phyloP scores from a whole-genome alignment of 2,797 vertebrate genomes.

The Cottoperca gobio region DNA sequence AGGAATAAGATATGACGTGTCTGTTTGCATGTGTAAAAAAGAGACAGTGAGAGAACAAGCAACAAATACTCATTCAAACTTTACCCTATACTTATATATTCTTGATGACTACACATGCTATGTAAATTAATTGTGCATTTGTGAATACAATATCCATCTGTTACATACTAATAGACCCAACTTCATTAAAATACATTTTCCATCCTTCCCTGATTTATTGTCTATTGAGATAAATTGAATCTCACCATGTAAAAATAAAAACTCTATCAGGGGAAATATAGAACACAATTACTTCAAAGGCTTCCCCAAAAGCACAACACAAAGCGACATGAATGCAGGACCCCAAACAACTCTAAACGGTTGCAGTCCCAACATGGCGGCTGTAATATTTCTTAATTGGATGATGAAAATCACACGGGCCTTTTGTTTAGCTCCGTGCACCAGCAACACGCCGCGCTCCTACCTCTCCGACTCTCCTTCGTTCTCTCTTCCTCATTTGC shows the following conservation, averaged over 20 bases:
- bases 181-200: slow-evolving; percentile 71
- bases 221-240: slow-evolving; percentile 65
- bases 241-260: slow-evolving; percentile 71
- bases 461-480: slow-evolving; percentile 46
- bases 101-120: slow-evolving; percentile 40
- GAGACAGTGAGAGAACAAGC: slow-evolving; percentile 4
- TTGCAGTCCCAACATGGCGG: slow-evolving; percentile 74
- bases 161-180: slow-evolving; percentile 64
- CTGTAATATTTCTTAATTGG: slow-evolving; percentile 84
- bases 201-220: slow-evolving; percentile 59
- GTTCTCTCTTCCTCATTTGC: slow-evolving; percentile 75
- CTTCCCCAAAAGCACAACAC: slow-evolving; percentile 70
- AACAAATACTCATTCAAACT: slow-evolving; percentile 30
- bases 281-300: slow-evolving; percentile 80
- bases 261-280: slow-evolving; percentile 73
- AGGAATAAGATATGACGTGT: slow-evolving; percentile 46
- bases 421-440: slow-evolving; percentile 78
- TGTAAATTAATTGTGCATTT: slow-evolving; percentile 66
- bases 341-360: slow-evolving; percentile 74
- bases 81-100: slow-evolving; percentile 34
- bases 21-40: slow-evolving; percentile 28
- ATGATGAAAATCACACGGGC: slow-evolving; percentile 76
- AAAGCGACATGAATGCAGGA: slow-evolving; percentile 63
- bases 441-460: slow-evolving; percentile 39
- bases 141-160: slow-evolving; percentile 69